Base-by-base conservation (phyloP, 2,113 vertebrate genomes). In the Rhodinocichla rosea region DNA sequence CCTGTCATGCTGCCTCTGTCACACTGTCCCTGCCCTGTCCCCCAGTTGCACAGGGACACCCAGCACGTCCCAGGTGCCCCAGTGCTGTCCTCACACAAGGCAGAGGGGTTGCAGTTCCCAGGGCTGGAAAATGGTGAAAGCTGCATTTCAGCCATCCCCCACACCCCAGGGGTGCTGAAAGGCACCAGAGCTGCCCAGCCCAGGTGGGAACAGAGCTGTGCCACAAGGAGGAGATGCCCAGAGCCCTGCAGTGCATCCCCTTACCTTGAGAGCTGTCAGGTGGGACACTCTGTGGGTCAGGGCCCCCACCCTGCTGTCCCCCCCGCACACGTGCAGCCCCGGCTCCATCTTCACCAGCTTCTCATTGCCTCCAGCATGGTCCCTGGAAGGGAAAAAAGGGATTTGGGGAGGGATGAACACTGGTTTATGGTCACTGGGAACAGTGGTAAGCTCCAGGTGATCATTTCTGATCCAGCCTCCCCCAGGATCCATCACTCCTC, bases 321-420 rank as follows among this genome's bases (percentile, higher is more conserved):
- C 99, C 45, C 99, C 99, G 0, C 98, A 99, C 40, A 99, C 99
- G 26, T 71, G 98, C 80, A 99, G 91, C 26, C 99, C 99, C 0
- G 99, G 95, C 71, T 98, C 98, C 94, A 99, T 92, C 96, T 98
- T 99, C 28, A 99, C 96, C 47, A 99, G 98, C 97, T 99, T 99
- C 96, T 99, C 99, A 2, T 99, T 99, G 50, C 99, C 99, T 9
- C 99, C 98, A 10, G 99, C 99, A 3, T 99, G 99, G 97, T 99
- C 99, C 99, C 99, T 99, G 75, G 2, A 89, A 89, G 33, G 53
- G 13, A 15, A 59, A 91, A 33, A 63, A 17, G 2, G 44, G 21
- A 52, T 45, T 79, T 71, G 37, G 45, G 59, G 16, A 62, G 60
- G 20, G 50, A 44, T 15, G 23, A 83, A 57, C 37, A 73, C 2